Conservation (phyloP, 1,140 invertebrate species). For the Calephelis virginiensis region DNA sequence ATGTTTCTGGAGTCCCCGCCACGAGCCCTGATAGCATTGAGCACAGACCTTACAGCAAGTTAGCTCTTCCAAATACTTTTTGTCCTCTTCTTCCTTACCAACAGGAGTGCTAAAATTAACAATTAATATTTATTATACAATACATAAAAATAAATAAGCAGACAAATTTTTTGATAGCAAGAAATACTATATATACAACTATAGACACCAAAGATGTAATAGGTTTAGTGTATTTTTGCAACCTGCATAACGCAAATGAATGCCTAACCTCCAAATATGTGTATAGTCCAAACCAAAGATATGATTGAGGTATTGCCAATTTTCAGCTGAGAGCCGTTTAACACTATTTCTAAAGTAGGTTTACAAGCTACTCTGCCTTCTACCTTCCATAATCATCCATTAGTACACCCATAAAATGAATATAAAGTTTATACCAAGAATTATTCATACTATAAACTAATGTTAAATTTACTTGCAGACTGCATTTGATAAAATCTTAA, state of each 20-base stretch:
- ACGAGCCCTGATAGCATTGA: conserved; percentile 54
- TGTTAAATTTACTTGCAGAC: too few species aligned
- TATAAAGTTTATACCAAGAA: too few species aligned
- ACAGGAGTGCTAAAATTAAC: conserved; percentile 25
- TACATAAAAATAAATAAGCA: not conserved
- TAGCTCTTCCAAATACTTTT: conserved; percentile 49
- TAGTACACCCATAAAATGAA: too few species aligned
- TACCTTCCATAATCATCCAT: too few species aligned
- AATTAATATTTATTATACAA: not conserved
- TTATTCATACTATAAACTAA: too few species aligned
- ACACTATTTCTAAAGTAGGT: not conserved
- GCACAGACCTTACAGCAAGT: conserved; percentile 45
- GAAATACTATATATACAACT: not conserved
- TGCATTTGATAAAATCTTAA: too few species aligned
- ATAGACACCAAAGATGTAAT: too few species aligned
- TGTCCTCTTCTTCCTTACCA: conserved; percentile 29
- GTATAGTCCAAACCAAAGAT: not conserved
- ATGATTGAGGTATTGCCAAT: not conserved
- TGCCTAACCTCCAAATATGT: too few species aligned
- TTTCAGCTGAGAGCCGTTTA: not conserved
- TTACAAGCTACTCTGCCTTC: not conserved
- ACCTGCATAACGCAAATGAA: too few species aligned
- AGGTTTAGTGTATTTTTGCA: too few species aligned
- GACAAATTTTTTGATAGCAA: not conserved
- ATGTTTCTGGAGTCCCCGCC: conserved; percentile 41